phyloP scores from a whole-genome alignment of 2,888 invertebrate species.

The Meloe dianella region DNA sequence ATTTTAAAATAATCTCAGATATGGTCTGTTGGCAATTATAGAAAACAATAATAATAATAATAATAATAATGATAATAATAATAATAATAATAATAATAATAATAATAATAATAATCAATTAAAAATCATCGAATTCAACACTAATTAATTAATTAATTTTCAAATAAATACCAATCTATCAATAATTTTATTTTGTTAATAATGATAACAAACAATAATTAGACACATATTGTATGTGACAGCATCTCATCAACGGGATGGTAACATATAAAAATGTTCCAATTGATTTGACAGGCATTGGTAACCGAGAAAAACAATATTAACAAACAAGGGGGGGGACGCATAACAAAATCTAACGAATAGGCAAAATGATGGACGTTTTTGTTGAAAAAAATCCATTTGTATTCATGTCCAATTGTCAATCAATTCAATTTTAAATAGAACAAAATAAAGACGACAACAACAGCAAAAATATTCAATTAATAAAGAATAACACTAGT shows the following conservation, averaged over 20 bases:
- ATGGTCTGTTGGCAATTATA: constrained; percentile 1
- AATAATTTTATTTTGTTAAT: constrained; percentile 7
- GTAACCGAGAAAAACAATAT: constrained; percentile 14
- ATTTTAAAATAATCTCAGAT: constrained; percentile 1
- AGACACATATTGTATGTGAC: constrained; percentile 24
- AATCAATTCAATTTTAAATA: not conserved
- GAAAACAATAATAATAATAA: constrained; percentile 1
- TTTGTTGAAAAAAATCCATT: not conserved
- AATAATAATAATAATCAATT: not conserved
- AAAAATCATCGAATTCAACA: not conserved
- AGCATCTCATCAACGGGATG: constrained; percentile 19
- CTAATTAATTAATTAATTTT: not conserved
- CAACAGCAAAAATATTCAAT: too few relatives aligned
- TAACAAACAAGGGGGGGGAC: not conserved
- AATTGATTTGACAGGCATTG: constrained; percentile 23
- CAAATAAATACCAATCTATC: not conserved
- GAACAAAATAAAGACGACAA: not conserved
- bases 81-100: too few relatives aligned
- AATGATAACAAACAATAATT: constrained; percentile 16
- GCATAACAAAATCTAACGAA: not conserved
- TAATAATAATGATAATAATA: too few relatives aligned
- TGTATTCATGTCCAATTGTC: not conserved
- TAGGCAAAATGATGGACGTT: constrained; percentile 14
- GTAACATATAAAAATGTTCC: constrained; percentile 25
- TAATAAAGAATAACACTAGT: too few relatives aligned